Conservation (phyloP, 2,888 invertebrate species). For the Drosophila formosana region DNA sequence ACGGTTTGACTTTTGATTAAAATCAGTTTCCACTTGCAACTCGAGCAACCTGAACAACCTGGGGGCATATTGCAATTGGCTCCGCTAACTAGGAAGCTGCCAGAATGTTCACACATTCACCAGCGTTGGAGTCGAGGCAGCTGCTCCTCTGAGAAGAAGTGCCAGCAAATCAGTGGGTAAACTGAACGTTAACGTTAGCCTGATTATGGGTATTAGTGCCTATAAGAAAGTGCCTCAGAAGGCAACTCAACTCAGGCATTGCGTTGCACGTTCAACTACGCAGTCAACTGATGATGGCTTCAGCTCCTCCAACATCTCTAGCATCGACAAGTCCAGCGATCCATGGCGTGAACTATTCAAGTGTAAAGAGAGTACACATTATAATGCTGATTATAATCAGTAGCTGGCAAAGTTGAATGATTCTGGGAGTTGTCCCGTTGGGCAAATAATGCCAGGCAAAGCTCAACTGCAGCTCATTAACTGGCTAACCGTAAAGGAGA, state of each 20-base stretch:
- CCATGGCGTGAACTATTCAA: constrained; percentile 81
- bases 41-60: constrained; percentile 9
- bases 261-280: constrained; percentile 42
- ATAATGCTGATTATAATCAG: constrained; percentile 78
- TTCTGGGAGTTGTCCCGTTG: constrained; percentile 51
- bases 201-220: constrained; percentile 80
- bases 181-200: constrained; percentile 78
- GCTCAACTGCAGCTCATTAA: constrained; percentile 73
- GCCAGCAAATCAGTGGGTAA: constrained; percentile 78
- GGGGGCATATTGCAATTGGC: constrained; percentile 45
- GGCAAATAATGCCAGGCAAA: constrained; percentile 40
- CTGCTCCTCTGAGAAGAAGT: constrained; percentile 36
- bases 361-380: constrained; percentile 82
- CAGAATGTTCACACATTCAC: constrained; percentile 76
- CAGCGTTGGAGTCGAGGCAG: constrained; percentile 4
- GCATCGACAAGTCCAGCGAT: constrained; percentile 50
- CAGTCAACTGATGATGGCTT: constrained; percentile 24
- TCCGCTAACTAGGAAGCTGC: constrained; percentile 51
- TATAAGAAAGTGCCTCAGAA: constrained; percentile 68
- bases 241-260: constrained; percentile 11
- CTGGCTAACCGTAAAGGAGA: constrained; percentile 50
- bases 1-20: constrained; percentile 65
- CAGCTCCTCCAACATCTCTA: not conserved
- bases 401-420: constrained; percentile 58
- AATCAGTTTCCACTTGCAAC: constrained; percentile 52